Base-by-base conservation (phyloP, 2,797 vertebrate genomes). In the Lates japonicus region DNA sequence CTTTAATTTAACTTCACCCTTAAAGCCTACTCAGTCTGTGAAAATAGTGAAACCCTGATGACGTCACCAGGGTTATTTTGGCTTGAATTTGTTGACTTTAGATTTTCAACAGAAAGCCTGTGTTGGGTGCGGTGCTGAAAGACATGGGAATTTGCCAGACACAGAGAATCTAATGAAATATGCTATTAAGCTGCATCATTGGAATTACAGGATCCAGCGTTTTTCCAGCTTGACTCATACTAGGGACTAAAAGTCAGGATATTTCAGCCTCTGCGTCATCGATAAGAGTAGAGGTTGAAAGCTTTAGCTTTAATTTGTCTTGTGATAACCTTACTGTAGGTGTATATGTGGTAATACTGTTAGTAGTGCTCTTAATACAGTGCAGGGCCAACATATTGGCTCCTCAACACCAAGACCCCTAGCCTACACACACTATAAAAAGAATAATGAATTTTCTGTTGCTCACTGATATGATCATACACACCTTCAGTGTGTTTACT, bases 391-490 rank as follows among this genome's bases (percentile, higher is more conserved):
- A 73, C 55, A 63, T 61, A 69, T 52, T 48, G 20, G 35, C 67
- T 76, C 48, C 37, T 37, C 19, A 61, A 29, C 31, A 65, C n/a
- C 20, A 25, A 61, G 59, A 78, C 22, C 57, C 59, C 51, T 29
- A 20, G 62, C 48, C 70, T 76, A 55, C 67, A 48, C 19, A 39
- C 35, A 48, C 51, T 59, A 42, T 25, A 58, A 82, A 49, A 75
- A 80, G 37, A 69, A 70, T 13, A 59, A 61, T 80, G 25, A n/a
- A 75, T 75, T 76, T 78, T 82, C 37, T 81, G 69, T 77, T 52
- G 31, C 74, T 76, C 13, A 11, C 44, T 73, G 64, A 84, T 79
- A 75, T 49, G 44, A 78, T 82, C 72, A 25, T 54, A 67, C 60
- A 59, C n/a, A n/a, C 62, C 51, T 54, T 76, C 13, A 51, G 16